Conservation (phyloP, 1,140 invertebrate genomes). For the Drosophila santomea region DNA sequence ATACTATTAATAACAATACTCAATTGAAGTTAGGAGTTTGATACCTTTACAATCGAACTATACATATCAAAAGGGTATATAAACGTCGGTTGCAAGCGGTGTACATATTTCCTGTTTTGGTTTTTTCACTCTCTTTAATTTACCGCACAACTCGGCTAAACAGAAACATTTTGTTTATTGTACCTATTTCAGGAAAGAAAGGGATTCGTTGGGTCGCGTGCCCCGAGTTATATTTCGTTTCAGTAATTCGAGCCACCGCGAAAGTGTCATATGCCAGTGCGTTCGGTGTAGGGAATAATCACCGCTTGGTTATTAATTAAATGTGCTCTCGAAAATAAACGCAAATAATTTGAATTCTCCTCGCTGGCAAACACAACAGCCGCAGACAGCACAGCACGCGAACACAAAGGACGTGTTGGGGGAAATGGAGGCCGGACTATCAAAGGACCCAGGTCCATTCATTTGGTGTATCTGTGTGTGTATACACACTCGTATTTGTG, state of each 20-base stretch:
- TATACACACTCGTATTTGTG: not conserved
- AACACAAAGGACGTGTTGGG: slow-evolving; percentile 27
- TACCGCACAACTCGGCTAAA: slow-evolving; percentile 18
- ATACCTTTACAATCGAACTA: not conserved
- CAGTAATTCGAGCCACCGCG: slow-evolving; percentile 19
- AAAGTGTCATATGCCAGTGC: slow-evolving; percentile 34
- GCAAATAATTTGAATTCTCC: slow-evolving; percentile 41
- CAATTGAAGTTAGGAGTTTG: not conserved
- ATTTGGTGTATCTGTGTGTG: slow-evolving; percentile 5
- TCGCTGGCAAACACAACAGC: slow-evolving; percentile 1
- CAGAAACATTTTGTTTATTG: slow-evolving; percentile 15
- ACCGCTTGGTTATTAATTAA: slow-evolving; percentile 42
- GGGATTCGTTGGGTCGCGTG: slow-evolving; percentile 30
- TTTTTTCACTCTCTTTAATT: not conserved
- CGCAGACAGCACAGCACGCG: slow-evolving; percentile 36
- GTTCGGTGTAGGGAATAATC: slow-evolving; percentile 28
- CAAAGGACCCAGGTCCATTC: slow-evolving; percentile 9
- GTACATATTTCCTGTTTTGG: not conserved
- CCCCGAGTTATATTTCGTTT: slow-evolving; percentile 17
- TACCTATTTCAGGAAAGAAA: slow-evolving; percentile 15
- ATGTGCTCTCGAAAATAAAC: slow-evolving; percentile 40
- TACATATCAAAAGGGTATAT: not conserved
- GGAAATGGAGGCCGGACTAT: slow-evolving; percentile 17
- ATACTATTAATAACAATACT: no score
- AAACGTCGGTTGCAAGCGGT: not conserved